Conservation (phyloP, 2,888 invertebrate genomes). For the Adelphocoris suturalis region DNA sequence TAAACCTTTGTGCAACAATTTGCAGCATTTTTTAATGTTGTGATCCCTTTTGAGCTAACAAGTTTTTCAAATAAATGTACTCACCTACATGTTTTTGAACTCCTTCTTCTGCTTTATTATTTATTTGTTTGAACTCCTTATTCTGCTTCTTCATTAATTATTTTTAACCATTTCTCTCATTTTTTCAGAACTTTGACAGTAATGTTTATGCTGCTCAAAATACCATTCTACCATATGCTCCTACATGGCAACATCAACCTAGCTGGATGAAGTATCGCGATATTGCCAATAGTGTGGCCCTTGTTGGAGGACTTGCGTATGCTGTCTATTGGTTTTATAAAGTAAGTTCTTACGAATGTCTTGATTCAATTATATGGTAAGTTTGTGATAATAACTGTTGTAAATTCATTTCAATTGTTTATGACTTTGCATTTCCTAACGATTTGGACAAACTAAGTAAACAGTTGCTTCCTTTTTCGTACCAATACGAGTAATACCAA, state of each 20-base stretch:
- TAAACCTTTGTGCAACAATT: no score
- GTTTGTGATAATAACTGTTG: no score
- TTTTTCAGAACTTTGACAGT: slow-evolving; percentile 52
- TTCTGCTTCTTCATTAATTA: not conserved
- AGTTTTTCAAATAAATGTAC: no score
- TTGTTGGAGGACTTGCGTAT: slow-evolving; percentile 74
- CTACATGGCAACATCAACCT: slow-evolving; percentile 61
- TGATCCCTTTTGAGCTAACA: no score
- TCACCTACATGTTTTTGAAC: no score
- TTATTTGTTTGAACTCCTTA: not conserved
- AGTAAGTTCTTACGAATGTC: slow-evolving; percentile 62
- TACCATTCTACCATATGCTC: slow-evolving; percentile 33
- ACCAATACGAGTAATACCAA: no score
- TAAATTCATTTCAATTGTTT: not conserved
- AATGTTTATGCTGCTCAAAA: slow-evolving; percentile 4
- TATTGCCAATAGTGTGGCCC: slow-evolving; percentile 73
- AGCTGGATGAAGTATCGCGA: slow-evolving; percentile 73
- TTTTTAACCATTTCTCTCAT: not conserved
- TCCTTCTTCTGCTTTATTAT: no score
- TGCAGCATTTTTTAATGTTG: no score
- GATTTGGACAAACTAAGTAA: no score
- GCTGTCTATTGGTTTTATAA: slow-evolving; percentile 75
- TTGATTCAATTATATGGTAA: not conserved
- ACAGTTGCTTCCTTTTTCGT: no score
- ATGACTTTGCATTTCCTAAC: no score